These are phyloP conservation scores for Idaea biselata DNA, from an alignment of 2,888 invertebrate species.

Conservation along the genomic window DNA sequence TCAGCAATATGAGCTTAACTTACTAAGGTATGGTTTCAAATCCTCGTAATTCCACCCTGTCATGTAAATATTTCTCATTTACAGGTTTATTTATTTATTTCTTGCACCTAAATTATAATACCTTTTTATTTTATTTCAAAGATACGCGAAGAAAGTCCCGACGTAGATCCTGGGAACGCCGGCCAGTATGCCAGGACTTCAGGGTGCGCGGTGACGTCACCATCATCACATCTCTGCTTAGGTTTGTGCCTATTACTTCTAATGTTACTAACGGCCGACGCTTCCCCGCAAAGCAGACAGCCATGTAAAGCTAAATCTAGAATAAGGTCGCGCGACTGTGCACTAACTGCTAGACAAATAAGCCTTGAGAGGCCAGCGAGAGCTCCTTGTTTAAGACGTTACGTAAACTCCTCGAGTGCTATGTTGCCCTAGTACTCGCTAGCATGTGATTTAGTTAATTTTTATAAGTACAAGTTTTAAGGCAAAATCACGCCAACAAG, in stretches of 20 bases:
- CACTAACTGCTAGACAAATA: conserved; percentile 66
- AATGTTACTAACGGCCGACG: conserved; percentile 56
- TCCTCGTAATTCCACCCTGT: no score
- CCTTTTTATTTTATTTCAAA: conserved; percentile 31
- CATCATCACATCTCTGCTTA: conserved; percentile 69
- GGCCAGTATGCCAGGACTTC: conserved; percentile 44
- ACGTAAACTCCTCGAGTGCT: conserved; percentile 13
- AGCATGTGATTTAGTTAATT: conserved; percentile 75
- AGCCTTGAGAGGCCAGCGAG: conserved; percentile 56
- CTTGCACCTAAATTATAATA: not conserved
- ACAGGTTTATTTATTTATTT: not conserved
- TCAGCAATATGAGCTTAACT: no score
- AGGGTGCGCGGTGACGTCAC: conserved; percentile 60
- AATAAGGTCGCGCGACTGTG: conserved; percentile 58
- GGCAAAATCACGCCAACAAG: no score
- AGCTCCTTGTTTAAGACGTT: conserved; percentile 54
- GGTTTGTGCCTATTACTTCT: conserved; percentile 77
- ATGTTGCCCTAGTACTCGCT: conserved; percentile 39
- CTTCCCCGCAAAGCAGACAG: conserved; percentile 50
- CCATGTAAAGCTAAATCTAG: conserved; percentile 34
- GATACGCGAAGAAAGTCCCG: conserved; percentile 70
- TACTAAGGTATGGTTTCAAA: no score
- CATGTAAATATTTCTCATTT: not conserved
- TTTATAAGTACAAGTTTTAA: conserved; percentile 72
- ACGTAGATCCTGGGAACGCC: conserved; percentile 37